phyloP scores from a whole-genome alignment of 2,113 vertebrate species.

The Cathartes aura region DNA sequence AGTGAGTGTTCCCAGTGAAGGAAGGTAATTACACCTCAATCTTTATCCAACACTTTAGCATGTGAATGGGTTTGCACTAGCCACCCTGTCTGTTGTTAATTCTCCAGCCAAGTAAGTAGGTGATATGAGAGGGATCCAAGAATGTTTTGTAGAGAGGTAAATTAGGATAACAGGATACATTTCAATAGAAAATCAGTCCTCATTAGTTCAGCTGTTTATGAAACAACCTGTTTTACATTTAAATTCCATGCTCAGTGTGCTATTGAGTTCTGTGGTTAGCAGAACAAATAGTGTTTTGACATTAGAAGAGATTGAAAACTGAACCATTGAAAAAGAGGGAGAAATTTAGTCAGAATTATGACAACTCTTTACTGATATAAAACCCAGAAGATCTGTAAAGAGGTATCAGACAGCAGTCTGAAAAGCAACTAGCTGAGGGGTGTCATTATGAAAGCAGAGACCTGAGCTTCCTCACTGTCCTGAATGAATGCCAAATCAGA shows the following conservation, averaged over 20 bases:
- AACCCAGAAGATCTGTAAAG: background rate
- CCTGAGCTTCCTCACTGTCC: background rate
- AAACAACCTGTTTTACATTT: conserved; percentile 60
- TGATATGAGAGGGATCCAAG: background rate
- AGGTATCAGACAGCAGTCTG: background rate
- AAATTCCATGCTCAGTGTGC: conserved; percentile 31
- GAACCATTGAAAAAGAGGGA: background rate
- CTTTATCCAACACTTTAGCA: conserved; percentile 23
- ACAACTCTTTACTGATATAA: conserved; percentile 9
- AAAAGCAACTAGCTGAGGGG: background rate
- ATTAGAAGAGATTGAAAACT: conserved; percentile 13
- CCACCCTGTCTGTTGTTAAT: background rate
- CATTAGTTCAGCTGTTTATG: conserved; percentile 62
- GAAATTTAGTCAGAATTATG: conserved; percentile 38
- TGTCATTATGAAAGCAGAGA: background rate
- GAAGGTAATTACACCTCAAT: conserved; percentile 38
- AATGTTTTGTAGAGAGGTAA: conserved; percentile 16
- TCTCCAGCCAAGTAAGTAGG: conserved; percentile 21
- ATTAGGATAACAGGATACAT: conserved; percentile 38
- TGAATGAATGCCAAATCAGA: background rate
- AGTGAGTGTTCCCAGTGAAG: background rate
- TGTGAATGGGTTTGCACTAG: conserved; percentile 15
- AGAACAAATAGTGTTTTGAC: conserved; percentile 45
- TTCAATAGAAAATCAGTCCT: conserved; percentile 65
- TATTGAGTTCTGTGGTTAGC: conserved; percentile 11